Evolutionary conservation across 2,113 vertebrate genomes (phyloP).

Genomic region (Thymallus thymallus): DNA sequence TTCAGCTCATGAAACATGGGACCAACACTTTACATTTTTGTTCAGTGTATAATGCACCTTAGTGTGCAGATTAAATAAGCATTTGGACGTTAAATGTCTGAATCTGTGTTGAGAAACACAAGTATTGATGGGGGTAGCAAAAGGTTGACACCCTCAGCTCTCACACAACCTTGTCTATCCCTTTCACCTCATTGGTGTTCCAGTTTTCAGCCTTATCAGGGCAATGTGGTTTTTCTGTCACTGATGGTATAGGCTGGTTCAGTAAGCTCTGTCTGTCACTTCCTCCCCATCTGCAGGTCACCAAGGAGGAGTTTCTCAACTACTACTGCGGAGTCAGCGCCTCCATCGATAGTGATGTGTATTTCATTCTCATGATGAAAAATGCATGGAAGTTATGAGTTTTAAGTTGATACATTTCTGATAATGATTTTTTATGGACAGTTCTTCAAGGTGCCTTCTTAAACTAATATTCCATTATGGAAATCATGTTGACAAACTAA

Average conservation of each 20-base stretch:
- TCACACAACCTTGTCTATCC: background rate
- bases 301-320: conserved; percentile 90
- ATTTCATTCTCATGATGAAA: conserved; percentile 96
- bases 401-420: background rate
- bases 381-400: conserved; percentile 85
- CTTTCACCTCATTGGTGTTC: background rate
- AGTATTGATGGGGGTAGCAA: background rate
- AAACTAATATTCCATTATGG: background rate
- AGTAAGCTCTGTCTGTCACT: background rate
- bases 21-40: conserved; percentile 6
- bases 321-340: conserved; percentile 94
- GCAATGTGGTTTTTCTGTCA: background rate
- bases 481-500: background rate
- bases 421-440: background rate
- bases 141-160: background rate
- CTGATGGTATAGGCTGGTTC: background rate
- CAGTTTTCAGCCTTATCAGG: background rate
- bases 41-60: conserved; percentile 31
- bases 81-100: background rate
- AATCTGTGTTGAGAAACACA: background rate
- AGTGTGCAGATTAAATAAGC: conserved; percentile 1
- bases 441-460: background rate
- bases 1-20: too few relatives aligned
- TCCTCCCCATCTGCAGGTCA: conserved; percentile 76
- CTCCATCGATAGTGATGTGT: conserved; percentile 89